Evolutionary conservation across 2,888 invertebrate species (phyloP), one percentile per base, ranked within the genome.

Genomic region (Ophioninae sp.): DNA sequence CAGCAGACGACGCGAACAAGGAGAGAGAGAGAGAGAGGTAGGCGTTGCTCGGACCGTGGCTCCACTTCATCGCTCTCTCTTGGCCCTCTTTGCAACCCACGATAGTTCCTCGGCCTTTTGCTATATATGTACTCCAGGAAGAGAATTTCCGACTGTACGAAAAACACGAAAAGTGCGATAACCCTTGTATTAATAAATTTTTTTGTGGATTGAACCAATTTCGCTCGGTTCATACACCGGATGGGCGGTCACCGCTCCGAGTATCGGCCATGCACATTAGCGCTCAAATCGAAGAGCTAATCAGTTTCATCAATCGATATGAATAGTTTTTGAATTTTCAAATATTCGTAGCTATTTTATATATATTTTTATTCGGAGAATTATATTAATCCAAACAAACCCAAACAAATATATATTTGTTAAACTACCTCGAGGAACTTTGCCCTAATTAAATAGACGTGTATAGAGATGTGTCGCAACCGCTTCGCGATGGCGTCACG

Each of bases 1-100:
- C 83, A 73, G 22, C 51, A 51, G 59, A 59, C 59, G 59, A 59
- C 59, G 59, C 20, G 51, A 51, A 13, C 17, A 51, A 51, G 30
- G 30, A 51, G 17, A 51, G 17, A 17, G 17, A 51, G 51, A 51
- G 51, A 17, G 17, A 51, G 51, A 51, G 51, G 51, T 51, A 51
- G 51, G 51, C 51, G 51, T 51, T 51, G 51, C 51, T 51, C 5
- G 51, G 51, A 51, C 51, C 51, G 13, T 17, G 51, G 13, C 51
- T 51, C 51, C 51, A 51, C 51, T 51, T 51, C 17, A 51, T 51
- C 51, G 51, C 51, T 3, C 51, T 51, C 51, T 10, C 51, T 51
- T 51, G 5, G 51, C 17, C 51, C 51, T 51, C 51, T 51, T 3
- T 17, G 51, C 13, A 51, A 17, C 51, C 17, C 51, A 13, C 51